Base-by-base conservation (phyloP, 1,140 invertebrate genomes). In the Ceratina australensis region DNA sequence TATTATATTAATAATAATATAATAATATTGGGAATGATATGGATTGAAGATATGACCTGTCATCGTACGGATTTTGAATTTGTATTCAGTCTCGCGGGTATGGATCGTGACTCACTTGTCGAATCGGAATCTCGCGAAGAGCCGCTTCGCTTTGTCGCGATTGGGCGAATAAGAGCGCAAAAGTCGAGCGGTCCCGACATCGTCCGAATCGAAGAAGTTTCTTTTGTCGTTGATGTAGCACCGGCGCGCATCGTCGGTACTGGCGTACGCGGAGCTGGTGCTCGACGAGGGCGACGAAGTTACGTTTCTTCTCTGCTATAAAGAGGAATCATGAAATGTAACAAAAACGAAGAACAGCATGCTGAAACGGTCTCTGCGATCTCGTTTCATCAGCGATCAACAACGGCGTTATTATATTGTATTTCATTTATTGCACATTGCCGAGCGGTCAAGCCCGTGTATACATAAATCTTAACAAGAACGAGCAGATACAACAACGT, bases 21-120 rank as follows among this genome's bases (percentile, higher is more conserved):
- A 42, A 42, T 42, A 42, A 42, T 42, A 42, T 42, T 42, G 3
- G 33, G 2, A 42, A 8, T 10, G 33, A 42, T 42, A 10, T 42
- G 33, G 33, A 7, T 42, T 5, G 33, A 10, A 42, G 10, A 42
- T 42, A 42, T 5, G 10, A 42, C 33, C 5, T 10, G 33, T 42
- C 33, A 10, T 42, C 10, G 0, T 42, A 10, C 33, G 33, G 10
- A 42, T 42, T 42, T 42, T 10, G 33, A 42, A 42, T 42, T 42
- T 10, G 33, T 3, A n/a, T 64, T 33, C 5, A 33, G 59, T 59
- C 28, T 60, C 18, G 15, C 42, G 42, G 42, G 18, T 28, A 18
- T 8, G 24, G 52, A 57, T 7, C 64, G 50, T 16, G 20, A 87
- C 83, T 88, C 80, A 88, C 85, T 85, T 87, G 47, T 87, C 20